phyloP scores from a whole-genome alignment of 2,888 invertebrate genomes.

The Brassicogethes aeneus region DNA sequence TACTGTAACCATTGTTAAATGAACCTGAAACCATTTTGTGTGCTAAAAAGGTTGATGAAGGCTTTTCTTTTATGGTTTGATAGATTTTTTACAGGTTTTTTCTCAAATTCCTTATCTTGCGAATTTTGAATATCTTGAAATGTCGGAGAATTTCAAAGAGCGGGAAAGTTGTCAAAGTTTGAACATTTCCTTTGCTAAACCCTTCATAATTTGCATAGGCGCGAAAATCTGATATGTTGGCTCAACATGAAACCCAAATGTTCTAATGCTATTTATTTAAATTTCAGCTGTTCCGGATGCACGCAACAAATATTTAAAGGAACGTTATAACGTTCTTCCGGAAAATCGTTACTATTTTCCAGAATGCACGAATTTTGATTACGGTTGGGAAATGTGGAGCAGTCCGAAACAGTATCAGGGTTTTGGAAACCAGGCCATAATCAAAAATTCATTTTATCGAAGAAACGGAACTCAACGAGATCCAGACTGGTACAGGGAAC shows the following conservation, averaged over 20 bases:
- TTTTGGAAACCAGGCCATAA: conserved; percentile 44
- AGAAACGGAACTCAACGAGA: conserved; percentile 48
- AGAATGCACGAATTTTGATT: conserved; percentile 44
- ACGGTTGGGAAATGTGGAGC: conserved; percentile 53
- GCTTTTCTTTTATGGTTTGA: too few species aligned
- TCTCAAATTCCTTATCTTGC: too few species aligned
- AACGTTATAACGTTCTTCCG: conserved; percentile 43
- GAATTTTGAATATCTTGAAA: too few species aligned
- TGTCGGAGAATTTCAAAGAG: too few species aligned
- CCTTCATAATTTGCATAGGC: too few species aligned
- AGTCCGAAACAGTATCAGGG: conserved; percentile 31
- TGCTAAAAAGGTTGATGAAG: too few species aligned
- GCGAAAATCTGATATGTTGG: too few species aligned
- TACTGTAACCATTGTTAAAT: too few species aligned
- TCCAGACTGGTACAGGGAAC: conserved; percentile 46
- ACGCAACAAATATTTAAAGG: conserved; percentile 41
- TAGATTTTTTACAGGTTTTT: too few species aligned
- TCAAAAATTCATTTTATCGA: conserved; percentile 50
- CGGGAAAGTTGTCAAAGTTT: too few species aligned
- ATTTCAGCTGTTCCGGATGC: not conserved
- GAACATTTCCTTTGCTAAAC: too few species aligned
- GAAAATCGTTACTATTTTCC: conserved; percentile 50
- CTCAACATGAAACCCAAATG: not conserved
- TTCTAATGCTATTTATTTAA: conserved; percentile 1
- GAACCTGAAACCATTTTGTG: too few species aligned